phyloP scores from a whole-genome alignment of 2,797 vertebrate genomes.

The Melanotaenia boesemani region DNA sequence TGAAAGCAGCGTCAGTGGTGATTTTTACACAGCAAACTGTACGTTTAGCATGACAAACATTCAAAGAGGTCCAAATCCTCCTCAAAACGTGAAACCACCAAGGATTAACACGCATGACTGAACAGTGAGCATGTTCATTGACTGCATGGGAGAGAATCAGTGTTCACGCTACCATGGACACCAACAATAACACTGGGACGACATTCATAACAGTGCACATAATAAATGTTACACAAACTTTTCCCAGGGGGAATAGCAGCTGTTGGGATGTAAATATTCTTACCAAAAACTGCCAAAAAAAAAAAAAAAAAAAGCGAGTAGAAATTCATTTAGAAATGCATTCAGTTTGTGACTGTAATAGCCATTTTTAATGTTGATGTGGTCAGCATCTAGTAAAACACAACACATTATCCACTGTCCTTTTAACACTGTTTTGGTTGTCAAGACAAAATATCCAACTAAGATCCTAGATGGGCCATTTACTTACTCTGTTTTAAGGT shows the following conservation, averaged over 20 bases:
- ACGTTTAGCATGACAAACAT: neutral
- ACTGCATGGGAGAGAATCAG: slow-evolving; percentile 27
- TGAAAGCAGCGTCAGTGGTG: neutral
- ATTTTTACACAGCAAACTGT: neutral
- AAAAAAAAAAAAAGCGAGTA: neutral
- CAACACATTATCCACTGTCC: neutral
- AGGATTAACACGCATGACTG: slow-evolving; percentile 41
- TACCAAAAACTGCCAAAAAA: neutral
- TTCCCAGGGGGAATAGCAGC: slow-evolving; percentile 15
- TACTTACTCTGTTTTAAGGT: neutral
- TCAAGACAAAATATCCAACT: neutral
- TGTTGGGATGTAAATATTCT: neutral
- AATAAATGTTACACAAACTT: neutral
- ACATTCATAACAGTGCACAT: slow-evolving; percentile 2
- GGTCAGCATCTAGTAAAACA: neutral
- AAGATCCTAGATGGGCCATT: neutral
- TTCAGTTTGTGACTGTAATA: neutral
- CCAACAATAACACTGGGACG: slow-evolving; percentile 31
- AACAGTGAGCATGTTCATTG: slow-evolving; percentile 19
- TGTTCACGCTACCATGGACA: slow-evolving; percentile 28
- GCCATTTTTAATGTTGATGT: neutral
- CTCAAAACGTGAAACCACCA: slow-evolving; percentile 1
- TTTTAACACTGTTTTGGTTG: neutral
- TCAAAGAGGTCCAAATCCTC: slow-evolving; percentile 1
- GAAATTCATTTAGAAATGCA: neutral